Evolutionary conservation across 1,140 invertebrate genomes (phyloP).

Genomic region (Chlorops oryzae): DNA sequence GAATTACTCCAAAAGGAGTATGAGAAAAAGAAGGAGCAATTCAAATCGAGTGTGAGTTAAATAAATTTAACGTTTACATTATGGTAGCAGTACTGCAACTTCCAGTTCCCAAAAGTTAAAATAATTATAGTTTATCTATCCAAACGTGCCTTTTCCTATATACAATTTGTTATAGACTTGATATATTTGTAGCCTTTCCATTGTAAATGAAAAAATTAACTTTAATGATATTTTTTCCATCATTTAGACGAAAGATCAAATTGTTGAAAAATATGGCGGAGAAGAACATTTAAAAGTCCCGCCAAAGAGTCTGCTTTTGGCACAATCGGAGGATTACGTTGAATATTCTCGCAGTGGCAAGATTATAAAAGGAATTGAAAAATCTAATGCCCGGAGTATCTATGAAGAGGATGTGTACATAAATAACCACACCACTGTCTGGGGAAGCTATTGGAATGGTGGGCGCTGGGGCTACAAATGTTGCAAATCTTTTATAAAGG

Average conservation of each 20-base stretch:
- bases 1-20: slow-evolving; percentile 89
- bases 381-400: slow-evolving; percentile 67
- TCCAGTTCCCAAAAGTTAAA: no score
- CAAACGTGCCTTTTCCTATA: no score
- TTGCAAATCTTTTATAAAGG: slow-evolving; percentile 89
- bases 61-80: no score
- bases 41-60: slow-evolving; percentile 61
- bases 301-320: slow-evolving; percentile 77
- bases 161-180: no score
- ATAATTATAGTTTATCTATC: no score
- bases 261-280: slow-evolving; percentile 57
- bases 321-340: slow-evolving; percentile 93
- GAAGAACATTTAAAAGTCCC: slow-evolving; percentile 84
- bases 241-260: slow-evolving; percentile 42
- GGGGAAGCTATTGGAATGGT: slow-evolving; percentile 91
- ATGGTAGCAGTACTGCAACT: no score
- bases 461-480: slow-evolving; percentile 95
- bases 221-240: not conserved
- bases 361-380: slow-evolving; percentile 77
- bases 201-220: not conserved
- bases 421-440: slow-evolving; percentile 91
- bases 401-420: slow-evolving; percentile 93
- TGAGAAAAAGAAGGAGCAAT: slow-evolving; percentile 79
- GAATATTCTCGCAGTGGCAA: slow-evolving; percentile 94
- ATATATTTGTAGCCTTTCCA: no score